Conservation (phyloP, 2,113 vertebrate genomes). For the Psilopogon haemacephalus region DNA sequence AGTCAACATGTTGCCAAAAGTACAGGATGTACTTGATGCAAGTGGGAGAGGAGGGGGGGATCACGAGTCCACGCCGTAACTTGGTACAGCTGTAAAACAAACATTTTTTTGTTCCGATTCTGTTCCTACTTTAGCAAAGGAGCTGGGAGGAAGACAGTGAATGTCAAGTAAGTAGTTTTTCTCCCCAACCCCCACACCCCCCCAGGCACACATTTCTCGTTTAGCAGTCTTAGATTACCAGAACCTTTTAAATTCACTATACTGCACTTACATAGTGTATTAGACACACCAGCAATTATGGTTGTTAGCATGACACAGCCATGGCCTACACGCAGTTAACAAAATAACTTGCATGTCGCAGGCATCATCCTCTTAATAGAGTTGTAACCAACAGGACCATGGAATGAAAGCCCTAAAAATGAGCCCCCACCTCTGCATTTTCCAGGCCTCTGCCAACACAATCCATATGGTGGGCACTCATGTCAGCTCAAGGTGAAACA, state of each 20-base stretch:
- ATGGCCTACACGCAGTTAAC: constrained; percentile 40
- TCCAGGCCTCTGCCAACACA: background rate
- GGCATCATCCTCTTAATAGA: constrained; percentile 23
- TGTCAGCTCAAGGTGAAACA: constrained; percentile 9
- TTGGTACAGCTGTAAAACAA: constrained; percentile 85
- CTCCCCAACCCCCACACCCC: constrained; percentile 41
- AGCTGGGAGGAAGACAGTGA: constrained; percentile 70
- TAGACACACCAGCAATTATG: constrained; percentile 44
- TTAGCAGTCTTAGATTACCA: constrained; percentile 58
- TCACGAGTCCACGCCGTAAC: constrained; percentile 73
- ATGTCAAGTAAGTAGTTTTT: constrained; percentile 66
- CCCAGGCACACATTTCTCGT: constrained; percentile 46
- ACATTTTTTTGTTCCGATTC: constrained; percentile 80
- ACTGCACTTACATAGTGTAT: constrained; percentile 49
- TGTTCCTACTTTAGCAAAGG: constrained; percentile 76
- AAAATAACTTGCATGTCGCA: constrained; percentile 48
- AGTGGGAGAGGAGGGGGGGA: constrained; percentile 70
- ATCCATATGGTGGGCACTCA: background rate
- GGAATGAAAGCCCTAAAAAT: constrained; percentile 2
- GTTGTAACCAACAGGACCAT: constrained; percentile 3
- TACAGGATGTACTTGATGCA: constrained; percentile 86
- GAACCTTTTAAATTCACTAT: constrained; percentile 51
- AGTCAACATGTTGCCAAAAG: constrained; percentile 86
- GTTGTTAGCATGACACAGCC: constrained; percentile 32
- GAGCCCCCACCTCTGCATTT: constrained; percentile 7